A percentile compares a stretch with the other conserved stretches of the same genome.
phyloP scores from a whole-genome alignment of 2,888 invertebrate species.

The Ophion ellenae region DNA sequence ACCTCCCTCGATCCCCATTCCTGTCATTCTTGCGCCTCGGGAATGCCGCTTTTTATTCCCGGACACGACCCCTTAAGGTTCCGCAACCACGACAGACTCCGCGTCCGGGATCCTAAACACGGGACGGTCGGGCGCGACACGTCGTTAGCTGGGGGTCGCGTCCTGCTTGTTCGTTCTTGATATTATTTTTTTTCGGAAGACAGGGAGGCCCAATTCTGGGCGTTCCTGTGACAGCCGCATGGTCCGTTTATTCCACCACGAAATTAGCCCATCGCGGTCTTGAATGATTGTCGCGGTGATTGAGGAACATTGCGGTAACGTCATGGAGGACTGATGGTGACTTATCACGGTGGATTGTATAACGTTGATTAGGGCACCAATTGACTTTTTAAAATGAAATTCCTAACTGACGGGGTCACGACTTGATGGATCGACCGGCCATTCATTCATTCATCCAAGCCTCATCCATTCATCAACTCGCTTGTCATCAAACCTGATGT shows the following conservation, averaged over 20 bases:
- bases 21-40: not conserved
- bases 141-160: not conserved
- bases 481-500: not conserved
- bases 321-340: not conserved
- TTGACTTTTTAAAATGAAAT: not conserved
- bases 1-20: not conserved
- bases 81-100: not conserved
- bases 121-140: not conserved
- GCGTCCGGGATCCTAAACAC: not conserved
- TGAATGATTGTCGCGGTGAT: not conserved
- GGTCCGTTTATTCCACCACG: not conserved
- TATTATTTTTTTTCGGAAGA: not conserved
- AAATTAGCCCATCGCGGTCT: not conserved
- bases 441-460: not conserved
- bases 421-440: not conserved
- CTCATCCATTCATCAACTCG: not conserved
- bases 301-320: not conserved
- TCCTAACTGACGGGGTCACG: not conserved
- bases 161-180: not conserved
- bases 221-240: not conserved
- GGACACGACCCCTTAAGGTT: not conserved
- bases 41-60: slow-evolving; percentile 14
- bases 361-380: not conserved
- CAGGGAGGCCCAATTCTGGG: not conserved
- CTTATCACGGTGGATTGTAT: not conserved